Evolutionary conservation across 2,888 invertebrate genomes (phyloP), one percentile per base, ranked within the genome.

Genomic region (Ormia ochracea): DNA sequence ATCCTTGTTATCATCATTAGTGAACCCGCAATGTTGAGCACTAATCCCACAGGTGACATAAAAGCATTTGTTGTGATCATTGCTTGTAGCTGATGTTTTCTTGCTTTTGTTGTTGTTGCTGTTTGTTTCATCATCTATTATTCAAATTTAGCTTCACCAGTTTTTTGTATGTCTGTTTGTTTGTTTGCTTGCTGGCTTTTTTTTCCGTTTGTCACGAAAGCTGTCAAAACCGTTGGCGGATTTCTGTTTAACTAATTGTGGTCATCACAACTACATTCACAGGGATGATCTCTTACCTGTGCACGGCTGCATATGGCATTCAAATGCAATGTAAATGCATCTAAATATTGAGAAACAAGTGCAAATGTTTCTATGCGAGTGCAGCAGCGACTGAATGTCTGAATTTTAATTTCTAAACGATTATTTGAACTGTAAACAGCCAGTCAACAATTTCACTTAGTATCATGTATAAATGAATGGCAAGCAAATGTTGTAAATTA

Each of bases 171-270:
- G 1, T 23, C 26, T 14, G 14, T 41, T 10, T 59, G 43, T 23
- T 26, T 9, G 6, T 38, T 26, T 10, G 21, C 28, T 6, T 21
- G 26, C 31, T 68, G 12, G 12, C 33, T 2, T n/a, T 63, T 26
- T 38, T 28, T 14, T 38, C 41, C 7, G 14, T 43, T 41, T 54
- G 28, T 66, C 54, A 10, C 56, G 33, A 56, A 73, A 63, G 26
- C 54, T 68, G 45, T 56, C 31, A 50, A 26, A 66, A 31, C 59
- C 50, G 41, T 70, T 59, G 70, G 70, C 59, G 59, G 48, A 50
- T 48, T 70, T 50, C 48, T 70, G 59, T 59, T 70, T 59, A 21
- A 38, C 70, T 70, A 70, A 70, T 70, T 70, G 58, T 70, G 69
- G 69, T 59, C 69, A 70, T 70, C 50, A 70, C 69, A 69, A 48